A percentile compares a stretch with the other conserved stretches of the same genome.
Evolutionary conservation across 2,888 invertebrate genomes (phyloP).

Genomic region (Asteroscopus sphinx): DNA sequence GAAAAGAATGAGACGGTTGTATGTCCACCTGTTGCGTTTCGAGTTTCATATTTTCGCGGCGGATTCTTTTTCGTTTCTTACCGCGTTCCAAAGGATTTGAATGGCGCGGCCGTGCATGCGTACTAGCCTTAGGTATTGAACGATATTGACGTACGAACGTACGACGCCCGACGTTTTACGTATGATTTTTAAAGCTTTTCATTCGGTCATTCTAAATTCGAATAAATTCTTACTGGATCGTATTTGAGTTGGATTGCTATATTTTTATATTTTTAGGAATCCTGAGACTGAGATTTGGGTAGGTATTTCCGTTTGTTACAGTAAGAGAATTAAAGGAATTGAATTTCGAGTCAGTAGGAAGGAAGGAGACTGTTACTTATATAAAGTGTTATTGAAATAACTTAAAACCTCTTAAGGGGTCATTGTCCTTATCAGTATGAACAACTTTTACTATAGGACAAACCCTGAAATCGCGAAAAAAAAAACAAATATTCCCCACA

Average conservation of each 20-base stretch:
- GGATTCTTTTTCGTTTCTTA: constrained; percentile 85
- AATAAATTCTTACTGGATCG: constrained; percentile 44
- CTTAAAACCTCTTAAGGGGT: too few relatives aligned
- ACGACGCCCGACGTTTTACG: constrained; percentile 58
- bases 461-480: too few relatives aligned
- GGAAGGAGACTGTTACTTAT: too few relatives aligned
- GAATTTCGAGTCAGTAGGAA: too few relatives aligned
- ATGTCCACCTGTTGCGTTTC: constrained; percentile 88
- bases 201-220: constrained; percentile 56
- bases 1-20: constrained; percentile 89
- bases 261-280: constrained; percentile 7
- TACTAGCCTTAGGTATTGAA: constrained; percentile 82
- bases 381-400: too few relatives aligned
- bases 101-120: constrained; percentile 83
- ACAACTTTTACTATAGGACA: too few relatives aligned
- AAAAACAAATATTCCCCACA: too few relatives aligned
- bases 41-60: constrained; percentile 85
- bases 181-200: constrained; percentile 73
- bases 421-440: too few relatives aligned
- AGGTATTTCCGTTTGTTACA: too few relatives aligned
- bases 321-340: too few relatives aligned
- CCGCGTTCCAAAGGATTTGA: constrained; percentile 81
- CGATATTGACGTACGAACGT: constrained; percentile 77
- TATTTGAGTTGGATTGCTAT: constrained; percentile 6
- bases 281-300: too few relatives aligned